Evolutionary conservation across 2,797 vertebrate species (phyloP).

Genomic region (Petrocephalus schoutedeni): DNA sequence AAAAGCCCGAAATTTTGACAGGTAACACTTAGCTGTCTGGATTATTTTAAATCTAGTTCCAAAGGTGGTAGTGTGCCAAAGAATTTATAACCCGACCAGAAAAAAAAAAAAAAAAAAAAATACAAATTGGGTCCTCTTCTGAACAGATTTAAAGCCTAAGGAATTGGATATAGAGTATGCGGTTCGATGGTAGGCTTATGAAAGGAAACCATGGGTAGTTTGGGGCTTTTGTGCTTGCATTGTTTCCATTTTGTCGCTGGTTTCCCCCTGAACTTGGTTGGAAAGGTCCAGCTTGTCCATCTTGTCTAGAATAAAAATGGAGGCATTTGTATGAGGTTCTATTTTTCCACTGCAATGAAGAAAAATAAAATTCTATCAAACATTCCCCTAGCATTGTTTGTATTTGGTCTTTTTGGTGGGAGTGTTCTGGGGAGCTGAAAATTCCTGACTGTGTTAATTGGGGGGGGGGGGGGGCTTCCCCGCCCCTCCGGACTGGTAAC

Average conservation of each 20-base stretch:
- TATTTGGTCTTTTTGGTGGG: conserved; percentile 54
- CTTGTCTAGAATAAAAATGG: conserved; percentile 55
- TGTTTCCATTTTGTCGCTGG: conserved; percentile 57
- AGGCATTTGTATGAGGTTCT: conserved; percentile 94
- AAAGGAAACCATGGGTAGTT: conserved; percentile 55
- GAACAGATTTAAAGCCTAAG: conserved; percentile 48
- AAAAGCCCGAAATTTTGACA: conserved; percentile 54
- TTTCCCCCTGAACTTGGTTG: conserved; percentile 75
- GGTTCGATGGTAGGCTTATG: conserved; percentile 51
- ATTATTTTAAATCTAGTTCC: conserved; percentile 52
- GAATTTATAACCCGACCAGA: conserved; percentile 58
- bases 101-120: background rate
- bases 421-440: conserved; percentile 12
- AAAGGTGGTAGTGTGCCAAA: conserved; percentile 80
- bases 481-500: conserved; percentile 9
- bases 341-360: conserved; percentile 98
- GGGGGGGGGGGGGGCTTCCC: background rate
- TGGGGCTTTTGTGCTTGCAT: conserved; percentile 66
- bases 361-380: conserved; percentile 89
- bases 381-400: conserved; percentile 76
- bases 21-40: conserved; percentile 43
- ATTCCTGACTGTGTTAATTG: background rate
- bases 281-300: conserved; percentile 60
- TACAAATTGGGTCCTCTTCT: conserved; percentile 61
- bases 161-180: conserved; percentile 18